Evolutionary conservation across 2,888 invertebrate species (phyloP).

Genomic region (Hydrotaea diabolus): DNA sequence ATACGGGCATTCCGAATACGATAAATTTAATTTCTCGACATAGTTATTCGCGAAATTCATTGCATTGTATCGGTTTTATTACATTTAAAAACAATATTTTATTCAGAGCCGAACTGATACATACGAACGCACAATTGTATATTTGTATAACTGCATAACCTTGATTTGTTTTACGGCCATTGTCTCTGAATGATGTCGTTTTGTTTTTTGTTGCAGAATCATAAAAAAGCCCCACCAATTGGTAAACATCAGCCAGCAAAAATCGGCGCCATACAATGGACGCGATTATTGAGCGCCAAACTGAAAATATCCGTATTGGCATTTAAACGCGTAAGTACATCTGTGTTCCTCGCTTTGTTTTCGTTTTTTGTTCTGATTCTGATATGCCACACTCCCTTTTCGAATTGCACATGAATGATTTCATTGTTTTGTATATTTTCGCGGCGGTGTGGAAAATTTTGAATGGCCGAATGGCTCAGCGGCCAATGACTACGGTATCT

Average conservation of each 20-base stretch:
- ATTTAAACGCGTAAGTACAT: conserved; percentile 85
- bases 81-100: conserved; percentile 38
- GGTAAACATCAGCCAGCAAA: conserved; percentile 89
- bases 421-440: conserved; percentile 17
- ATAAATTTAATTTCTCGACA: neutral
- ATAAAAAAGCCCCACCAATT: conserved; percentile 80
- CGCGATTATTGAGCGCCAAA: conserved; percentile 88
- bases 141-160: neutral
- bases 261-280: conserved; percentile 94
- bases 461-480: conserved; percentile 27
- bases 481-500: conserved; percentile 21
- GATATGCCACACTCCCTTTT: neutral
- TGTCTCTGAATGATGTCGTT: neutral
- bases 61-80: conserved; percentile 22
- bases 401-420: conserved; percentile 9
- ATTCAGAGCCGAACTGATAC: neutral
- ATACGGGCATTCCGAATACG: no score
- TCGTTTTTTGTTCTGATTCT: neutral
- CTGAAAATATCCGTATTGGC: conserved; percentile 90
- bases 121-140: neutral
- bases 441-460: conserved; percentile 8
- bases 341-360: neutral
- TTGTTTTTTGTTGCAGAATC: conserved; percentile 65
- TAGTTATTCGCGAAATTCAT: neutral
- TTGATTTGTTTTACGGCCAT: conserved; percentile 37